Conservation (phyloP, 2,888 invertebrate species). For the Phalangium opilio region DNA sequence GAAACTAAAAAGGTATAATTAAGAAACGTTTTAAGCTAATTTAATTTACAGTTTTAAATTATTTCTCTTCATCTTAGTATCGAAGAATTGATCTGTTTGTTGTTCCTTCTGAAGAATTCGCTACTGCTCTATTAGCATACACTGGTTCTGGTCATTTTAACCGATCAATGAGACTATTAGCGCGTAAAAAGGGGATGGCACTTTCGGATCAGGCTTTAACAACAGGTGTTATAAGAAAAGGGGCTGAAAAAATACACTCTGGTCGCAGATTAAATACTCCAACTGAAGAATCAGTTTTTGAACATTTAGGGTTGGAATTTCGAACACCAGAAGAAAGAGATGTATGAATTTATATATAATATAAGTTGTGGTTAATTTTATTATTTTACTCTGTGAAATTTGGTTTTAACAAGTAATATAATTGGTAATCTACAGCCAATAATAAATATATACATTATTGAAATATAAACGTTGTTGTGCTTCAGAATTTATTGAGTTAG, state of each 20-base stretch:
- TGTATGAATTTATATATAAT: constrained; percentile 25
- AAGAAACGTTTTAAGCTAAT: not conserved
- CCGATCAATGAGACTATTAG: constrained; percentile 35
- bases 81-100: constrained; percentile 37
- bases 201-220: constrained; percentile 36
- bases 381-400: too few species aligned
- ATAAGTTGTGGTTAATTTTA: too few species aligned
- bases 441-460: too few species aligned
- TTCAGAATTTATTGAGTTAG: too few species aligned
- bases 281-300: constrained; percentile 35
- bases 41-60: not conserved
- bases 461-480: too few species aligned
- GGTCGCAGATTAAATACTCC: constrained; percentile 32
- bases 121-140: constrained; percentile 36
- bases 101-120: constrained; percentile 34
- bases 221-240: constrained; percentile 39
- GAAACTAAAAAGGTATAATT: constrained; percentile 25
- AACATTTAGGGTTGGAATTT: constrained; percentile 32
- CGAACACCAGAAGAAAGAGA: constrained; percentile 34
- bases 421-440: too few species aligned
- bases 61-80: constrained; percentile 25
- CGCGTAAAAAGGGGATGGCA: constrained; percentile 35
- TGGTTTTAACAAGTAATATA: too few species aligned
- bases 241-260: constrained; percentile 30
- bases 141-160: constrained; percentile 39